phyloP scores from a whole-genome alignment of 37 sponge, comb jelly and placozoan genomes.

The Spongia lamella region DNA sequence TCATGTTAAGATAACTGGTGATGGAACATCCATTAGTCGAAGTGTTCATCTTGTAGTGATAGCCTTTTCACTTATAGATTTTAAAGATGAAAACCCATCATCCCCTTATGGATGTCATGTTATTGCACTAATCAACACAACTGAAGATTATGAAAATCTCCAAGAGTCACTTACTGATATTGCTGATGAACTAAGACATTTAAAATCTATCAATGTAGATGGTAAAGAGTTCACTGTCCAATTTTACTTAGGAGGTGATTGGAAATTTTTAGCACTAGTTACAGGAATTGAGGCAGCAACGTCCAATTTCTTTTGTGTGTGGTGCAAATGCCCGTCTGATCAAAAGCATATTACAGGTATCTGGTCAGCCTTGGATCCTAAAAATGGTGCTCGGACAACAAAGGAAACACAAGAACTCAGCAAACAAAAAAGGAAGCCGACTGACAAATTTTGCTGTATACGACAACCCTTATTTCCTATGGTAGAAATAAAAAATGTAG shows the following conservation, averaged over 20 bases:
- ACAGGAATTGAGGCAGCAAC: conserved; percentile 12
- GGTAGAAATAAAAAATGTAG: no score
- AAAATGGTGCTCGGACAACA: conserved; percentile 15
- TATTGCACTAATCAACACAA: background rate
- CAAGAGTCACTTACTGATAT: background rate
- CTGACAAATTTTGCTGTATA: no score
- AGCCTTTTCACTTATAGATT: conserved; percentile 3
- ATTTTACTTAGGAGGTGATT: conserved; percentile 23
- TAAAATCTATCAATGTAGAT: background rate
- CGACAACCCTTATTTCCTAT: no score
- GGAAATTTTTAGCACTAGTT: conserved; percentile 9
- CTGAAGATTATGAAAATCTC: conserved; percentile 10
- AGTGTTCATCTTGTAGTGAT: conserved; percentile 7
- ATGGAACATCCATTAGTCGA: conserved; percentile 10
- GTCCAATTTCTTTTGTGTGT: background rate
- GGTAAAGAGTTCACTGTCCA: conserved; percentile 13
- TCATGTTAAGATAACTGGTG: conserved; percentile 8
- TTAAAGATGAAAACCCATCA: background rate
- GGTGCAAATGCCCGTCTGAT: conserved; percentile 15
- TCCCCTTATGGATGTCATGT: conserved; percentile 9
- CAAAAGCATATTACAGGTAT: background rate
- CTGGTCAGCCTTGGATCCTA: conserved; percentile 1
- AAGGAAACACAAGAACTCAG: background rate
- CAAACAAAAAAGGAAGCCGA: background rate
- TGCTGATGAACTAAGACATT: background rate